Conservation (phyloP, 1,140 invertebrate genomes). For the Atta texana region DNA sequence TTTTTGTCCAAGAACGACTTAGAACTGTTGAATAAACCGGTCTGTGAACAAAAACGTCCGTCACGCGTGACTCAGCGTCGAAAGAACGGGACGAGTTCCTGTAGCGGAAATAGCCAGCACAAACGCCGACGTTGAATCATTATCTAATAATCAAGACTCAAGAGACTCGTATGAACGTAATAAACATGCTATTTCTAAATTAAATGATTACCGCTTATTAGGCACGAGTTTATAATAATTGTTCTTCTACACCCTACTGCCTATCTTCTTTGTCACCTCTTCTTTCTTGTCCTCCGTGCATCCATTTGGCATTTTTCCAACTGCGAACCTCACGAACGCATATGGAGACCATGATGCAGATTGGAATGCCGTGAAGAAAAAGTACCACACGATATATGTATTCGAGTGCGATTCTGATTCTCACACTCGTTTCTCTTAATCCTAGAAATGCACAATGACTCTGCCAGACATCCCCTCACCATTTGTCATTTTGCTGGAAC, state of each 20-base stretch:
- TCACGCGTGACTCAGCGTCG: conserved; percentile 45
- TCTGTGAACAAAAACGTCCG: conserved; percentile 23
- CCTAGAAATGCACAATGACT: conserved; percentile 31
- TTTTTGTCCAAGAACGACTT: background rate
- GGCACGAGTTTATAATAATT: conserved; percentile 57
- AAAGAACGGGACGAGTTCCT: conserved; percentile 18
- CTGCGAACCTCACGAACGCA: background rate
- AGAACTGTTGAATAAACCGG: background rate
- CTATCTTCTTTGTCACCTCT: conserved; percentile 15
- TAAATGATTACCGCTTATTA: conserved; percentile 66
- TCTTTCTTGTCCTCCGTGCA: background rate
- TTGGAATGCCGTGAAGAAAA: background rate
- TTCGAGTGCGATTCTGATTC: conserved; percentile 9
- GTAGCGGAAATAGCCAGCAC: conserved; percentile 27
- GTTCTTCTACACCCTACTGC: conserved; percentile 20
- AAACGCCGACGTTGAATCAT: conserved; percentile 32
- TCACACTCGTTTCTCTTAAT: conserved; percentile 29
- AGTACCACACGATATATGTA: background rate
- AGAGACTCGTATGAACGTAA: conserved; percentile 35
- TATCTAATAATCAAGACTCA: background rate
- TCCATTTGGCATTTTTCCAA: conserved; percentile 16
- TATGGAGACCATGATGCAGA: background rate
- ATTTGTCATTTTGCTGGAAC: conserved; percentile 42
- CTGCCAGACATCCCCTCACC: background rate
- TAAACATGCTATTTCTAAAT: conserved; percentile 56